A percentile compares a stretch with the other conserved stretches of the same genome.
Conservation (phyloP, 2,888 invertebrate species). For the Actias luna region DNA sequence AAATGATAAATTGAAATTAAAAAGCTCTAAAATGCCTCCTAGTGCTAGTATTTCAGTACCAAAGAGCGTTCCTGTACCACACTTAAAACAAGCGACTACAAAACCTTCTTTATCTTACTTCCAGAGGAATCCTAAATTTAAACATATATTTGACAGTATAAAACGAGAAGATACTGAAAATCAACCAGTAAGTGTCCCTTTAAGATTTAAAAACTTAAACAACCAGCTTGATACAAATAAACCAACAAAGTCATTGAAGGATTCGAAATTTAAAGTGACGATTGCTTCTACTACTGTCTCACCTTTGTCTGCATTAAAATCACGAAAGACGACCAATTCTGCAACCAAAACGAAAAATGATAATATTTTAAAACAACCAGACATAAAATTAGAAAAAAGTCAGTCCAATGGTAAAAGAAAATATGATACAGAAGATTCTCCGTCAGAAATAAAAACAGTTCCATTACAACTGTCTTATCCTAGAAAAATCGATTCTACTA, state of each 20-base stretch:
- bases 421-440: background rate
- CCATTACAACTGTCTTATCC: background rate
- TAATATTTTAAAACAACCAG: background rate
- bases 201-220: constrained; percentile 21
- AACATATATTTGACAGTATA: constrained; percentile 18
- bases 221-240: constrained; percentile 28
- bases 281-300: constrained; percentile 28
- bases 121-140: constrained; percentile 23
- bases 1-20: constrained; percentile 12
- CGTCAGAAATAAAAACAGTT: background rate
- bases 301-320: constrained; percentile 4
- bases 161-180: constrained; percentile 17
- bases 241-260: constrained; percentile 27
- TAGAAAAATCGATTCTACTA: background rate
- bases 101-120: constrained; percentile 25
- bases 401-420: background rate
- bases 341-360: background rate
- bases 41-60: constrained; percentile 43
- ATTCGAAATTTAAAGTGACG: constrained; percentile 43
- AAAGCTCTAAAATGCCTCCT: constrained; percentile 34
- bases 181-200: constrained; percentile 7
- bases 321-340: background rate
- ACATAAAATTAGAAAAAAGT: background rate
- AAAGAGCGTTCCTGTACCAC: constrained; percentile 37
- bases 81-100: constrained; percentile 25